phyloP scores from a whole-genome alignment of 2,888 invertebrate genomes.

The Trypoxylon attenuatum region DNA sequence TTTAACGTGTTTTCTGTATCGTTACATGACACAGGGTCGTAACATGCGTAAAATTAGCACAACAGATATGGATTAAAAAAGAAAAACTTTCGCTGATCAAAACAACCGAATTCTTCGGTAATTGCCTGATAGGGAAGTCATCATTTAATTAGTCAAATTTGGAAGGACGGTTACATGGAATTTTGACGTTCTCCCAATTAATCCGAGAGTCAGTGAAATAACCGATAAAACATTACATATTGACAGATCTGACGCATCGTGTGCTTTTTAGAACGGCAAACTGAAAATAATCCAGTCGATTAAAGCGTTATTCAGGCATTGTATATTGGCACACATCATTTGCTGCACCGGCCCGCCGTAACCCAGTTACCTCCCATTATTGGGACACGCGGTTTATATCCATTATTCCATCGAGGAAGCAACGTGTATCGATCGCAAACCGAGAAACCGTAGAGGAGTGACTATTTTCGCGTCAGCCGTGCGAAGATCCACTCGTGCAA shows the following conservation, averaged over 20 bases:
- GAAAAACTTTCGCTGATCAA: not conserved
- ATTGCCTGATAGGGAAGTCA: too few relatives aligned
- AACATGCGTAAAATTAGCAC: not conserved
- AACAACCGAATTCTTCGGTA: too few relatives aligned
- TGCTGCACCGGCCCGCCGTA: conserved; percentile 4
- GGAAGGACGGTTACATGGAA: too few relatives aligned
- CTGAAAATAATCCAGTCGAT: conserved; percentile 19
- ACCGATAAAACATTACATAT: not conserved
- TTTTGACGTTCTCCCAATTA: too few relatives aligned
- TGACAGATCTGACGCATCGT: not conserved
- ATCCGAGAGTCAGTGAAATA: too few relatives aligned
- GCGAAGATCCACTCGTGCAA: not conserved
- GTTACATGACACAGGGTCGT: not conserved
- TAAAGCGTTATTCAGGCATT: conserved; percentile 11
- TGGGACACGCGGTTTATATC: conserved; percentile 4
- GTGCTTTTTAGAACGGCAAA: not conserved
- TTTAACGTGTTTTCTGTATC: not conserved
- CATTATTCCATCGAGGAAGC: conserved; percentile 1
- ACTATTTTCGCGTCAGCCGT: not conserved
- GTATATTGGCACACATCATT: conserved; percentile 9
- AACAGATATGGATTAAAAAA: not conserved
- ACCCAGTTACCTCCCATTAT: conserved; percentile 14
- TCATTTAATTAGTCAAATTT: too few relatives aligned
- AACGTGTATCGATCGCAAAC: not conserved
- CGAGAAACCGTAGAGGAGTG: not conserved